Conservation (phyloP, 1,140 invertebrate genomes). For the Bombus waltoni region DNA sequence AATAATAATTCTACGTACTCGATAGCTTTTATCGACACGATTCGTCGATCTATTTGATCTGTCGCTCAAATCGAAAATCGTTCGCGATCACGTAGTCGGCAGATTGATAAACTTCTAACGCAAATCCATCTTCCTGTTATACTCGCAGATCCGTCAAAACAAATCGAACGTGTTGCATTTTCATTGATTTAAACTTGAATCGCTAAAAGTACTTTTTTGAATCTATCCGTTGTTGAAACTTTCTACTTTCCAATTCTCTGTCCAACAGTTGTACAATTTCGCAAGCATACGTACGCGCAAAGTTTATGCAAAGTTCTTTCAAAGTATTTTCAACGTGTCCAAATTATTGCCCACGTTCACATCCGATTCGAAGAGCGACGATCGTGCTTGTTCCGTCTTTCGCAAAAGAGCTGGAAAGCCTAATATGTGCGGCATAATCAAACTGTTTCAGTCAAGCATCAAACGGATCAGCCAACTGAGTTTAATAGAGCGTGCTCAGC, state of each 20-base stretch:
- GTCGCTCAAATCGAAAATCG: background rate
- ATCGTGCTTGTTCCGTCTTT: too few relatives aligned
- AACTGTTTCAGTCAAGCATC: constrained; percentile 5
- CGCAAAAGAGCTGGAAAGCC: background rate
- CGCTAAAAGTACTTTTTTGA: background rate
- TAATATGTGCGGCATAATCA: background rate
- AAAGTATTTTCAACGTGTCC: background rate
- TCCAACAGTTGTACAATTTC: background rate
- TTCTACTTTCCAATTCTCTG: background rate
- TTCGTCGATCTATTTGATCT: background rate
- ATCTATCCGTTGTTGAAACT: background rate
- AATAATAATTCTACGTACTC: background rate
- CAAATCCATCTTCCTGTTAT: background rate
- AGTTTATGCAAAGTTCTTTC: background rate
- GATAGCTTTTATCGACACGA: background rate
- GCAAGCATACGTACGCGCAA: background rate
- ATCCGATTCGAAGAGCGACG: background rate
- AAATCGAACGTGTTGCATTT: background rate
- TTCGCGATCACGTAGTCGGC: background rate
- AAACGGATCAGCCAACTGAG: background rate
- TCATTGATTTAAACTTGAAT: background rate
- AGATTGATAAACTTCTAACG: constrained; percentile 27
- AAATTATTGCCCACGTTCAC: background rate
- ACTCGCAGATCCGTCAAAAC: too few relatives aligned
- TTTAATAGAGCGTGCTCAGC: constrained; percentile 7